Percentiles rank a stretch among this genome's conserved stretches.
Evolutionary conservation across 2,888 invertebrate genomes (phyloP).

Genomic region (Diaperis boleti): DNA sequence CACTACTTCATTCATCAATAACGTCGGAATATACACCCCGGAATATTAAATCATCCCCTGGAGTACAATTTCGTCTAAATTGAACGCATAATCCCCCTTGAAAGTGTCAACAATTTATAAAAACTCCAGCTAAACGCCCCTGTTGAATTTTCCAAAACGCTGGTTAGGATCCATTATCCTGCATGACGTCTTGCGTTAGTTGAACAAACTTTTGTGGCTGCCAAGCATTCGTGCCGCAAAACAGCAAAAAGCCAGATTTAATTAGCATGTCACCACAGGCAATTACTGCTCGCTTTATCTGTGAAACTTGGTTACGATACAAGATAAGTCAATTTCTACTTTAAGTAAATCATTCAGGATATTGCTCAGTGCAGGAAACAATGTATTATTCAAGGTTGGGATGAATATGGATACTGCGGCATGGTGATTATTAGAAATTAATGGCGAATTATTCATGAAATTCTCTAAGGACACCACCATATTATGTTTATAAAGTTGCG

Average conservation of each 20-base stretch:
- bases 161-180: neutral
- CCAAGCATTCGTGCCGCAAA: neutral
- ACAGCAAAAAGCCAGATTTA: neutral
- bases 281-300: conserved; percentile 1
- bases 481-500: conserved; percentile 3
- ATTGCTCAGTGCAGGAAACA: neutral
- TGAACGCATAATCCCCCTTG: too few relatives aligned
- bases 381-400: conserved; percentile 10
- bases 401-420: conserved; percentile 12
- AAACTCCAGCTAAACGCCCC: too few relatives aligned
- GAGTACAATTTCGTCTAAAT: too few relatives aligned
- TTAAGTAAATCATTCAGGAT: conserved; percentile 14
- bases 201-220: neutral
- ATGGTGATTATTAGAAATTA: conserved; percentile 15
- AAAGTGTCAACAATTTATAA: too few relatives aligned
- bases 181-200: neutral
- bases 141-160: too few relatives aligned
- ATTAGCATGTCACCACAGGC: neutral
- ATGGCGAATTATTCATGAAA: conserved; percentile 21
- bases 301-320: conserved; percentile 10
- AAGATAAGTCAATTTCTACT: conserved; percentile 18
- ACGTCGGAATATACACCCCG: too few relatives aligned
- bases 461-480: conserved; percentile 1
- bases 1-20: too few relatives aligned
- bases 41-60: too few relatives aligned